Conservation (phyloP, 2,797 vertebrate species). For the Lithobates pipiens region DNA sequence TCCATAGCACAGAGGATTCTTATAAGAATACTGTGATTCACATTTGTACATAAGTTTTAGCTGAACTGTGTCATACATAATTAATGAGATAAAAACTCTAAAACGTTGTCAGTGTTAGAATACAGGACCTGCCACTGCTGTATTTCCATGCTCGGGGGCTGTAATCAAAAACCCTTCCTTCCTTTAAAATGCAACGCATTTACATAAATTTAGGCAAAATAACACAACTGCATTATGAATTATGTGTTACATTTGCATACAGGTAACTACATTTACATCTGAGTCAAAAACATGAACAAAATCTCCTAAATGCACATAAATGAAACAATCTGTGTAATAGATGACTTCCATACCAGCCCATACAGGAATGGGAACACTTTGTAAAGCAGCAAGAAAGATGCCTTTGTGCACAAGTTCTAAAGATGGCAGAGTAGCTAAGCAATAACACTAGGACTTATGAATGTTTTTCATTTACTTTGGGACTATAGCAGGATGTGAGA, state of each 20-base stretch:
- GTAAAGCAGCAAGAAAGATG: background rate
- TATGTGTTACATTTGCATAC: background rate
- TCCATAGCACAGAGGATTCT: too few relatives aligned
- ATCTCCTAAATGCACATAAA: background rate
- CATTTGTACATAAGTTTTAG: too few relatives aligned
- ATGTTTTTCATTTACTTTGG: conserved; percentile 2
- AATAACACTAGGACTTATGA: background rate
- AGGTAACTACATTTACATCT: background rate
- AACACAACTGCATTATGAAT: background rate
- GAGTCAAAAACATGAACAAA: background rate
- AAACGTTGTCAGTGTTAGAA: too few relatives aligned
- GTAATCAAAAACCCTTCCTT: background rate
- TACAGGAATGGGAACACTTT: background rate
- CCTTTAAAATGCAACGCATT: background rate
- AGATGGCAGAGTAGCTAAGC: background rate
- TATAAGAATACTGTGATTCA: too few relatives aligned
- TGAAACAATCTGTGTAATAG: background rate
- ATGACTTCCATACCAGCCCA: background rate
- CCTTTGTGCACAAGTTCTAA: background rate
- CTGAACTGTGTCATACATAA: too few relatives aligned
- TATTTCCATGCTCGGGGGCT: background rate
- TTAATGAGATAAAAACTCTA: too few relatives aligned
- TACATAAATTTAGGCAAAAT: background rate
- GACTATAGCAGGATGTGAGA: background rate
- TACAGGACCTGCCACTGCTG: background rate